phyloP scores from a whole-genome alignment of 2,113 vertebrate species.

The Osmerus eperlanus region DNA sequence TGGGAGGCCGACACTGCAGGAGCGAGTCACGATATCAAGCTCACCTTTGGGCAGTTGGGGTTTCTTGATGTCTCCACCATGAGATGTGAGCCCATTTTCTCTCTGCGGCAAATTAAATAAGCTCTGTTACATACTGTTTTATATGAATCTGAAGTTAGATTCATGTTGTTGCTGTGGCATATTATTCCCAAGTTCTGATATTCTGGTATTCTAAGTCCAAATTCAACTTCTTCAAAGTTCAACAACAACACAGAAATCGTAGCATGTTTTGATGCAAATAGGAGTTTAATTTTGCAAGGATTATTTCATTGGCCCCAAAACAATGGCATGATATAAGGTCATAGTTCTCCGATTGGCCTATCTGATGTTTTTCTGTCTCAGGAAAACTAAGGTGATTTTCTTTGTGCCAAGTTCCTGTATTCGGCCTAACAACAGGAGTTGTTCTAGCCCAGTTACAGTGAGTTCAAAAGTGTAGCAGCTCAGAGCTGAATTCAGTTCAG shows the following conservation, averaged over 20 bases:
- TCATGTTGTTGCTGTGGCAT: not conserved
- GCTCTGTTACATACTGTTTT: slow-evolving; percentile 21
- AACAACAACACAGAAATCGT: not conserved
- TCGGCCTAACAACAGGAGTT: no score
- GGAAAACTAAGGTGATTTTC: no score
- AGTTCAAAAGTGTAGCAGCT: no score
- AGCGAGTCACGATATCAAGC: slow-evolving; percentile 33
- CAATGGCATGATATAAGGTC: no score
- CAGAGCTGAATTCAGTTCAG: no score
- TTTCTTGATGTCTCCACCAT: slow-evolving; percentile 93
- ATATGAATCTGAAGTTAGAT: no score
- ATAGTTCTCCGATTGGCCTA: no score
- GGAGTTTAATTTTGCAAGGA: no score
- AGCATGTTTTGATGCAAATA: not conserved
- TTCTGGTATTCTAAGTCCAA: not conserved
- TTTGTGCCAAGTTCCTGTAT: no score
- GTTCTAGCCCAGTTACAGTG: no score
- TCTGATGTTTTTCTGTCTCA: no score
- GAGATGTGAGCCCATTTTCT: slow-evolving; percentile 89
- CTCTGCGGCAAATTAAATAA: slow-evolving; percentile 69
- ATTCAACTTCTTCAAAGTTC: slow-evolving; percentile 1
- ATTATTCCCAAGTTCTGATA: not conserved
- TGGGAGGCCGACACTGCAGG: slow-evolving; percentile 6
- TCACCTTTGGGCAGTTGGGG: slow-evolving; percentile 87
- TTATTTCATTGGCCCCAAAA: no score